Base-by-base conservation (phyloP, 2,888 invertebrate genomes). In the Agrochola macilenta region DNA sequence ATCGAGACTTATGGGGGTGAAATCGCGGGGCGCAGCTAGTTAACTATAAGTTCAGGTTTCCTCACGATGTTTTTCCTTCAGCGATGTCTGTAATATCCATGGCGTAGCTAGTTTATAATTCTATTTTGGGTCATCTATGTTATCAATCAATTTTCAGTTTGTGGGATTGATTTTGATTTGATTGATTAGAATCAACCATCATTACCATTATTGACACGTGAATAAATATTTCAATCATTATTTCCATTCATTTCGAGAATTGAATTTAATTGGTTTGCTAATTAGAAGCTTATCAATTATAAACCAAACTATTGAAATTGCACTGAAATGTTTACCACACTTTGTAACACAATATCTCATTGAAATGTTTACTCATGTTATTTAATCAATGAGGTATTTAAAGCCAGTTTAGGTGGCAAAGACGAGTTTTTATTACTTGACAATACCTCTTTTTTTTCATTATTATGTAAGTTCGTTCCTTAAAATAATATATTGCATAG, bases 191-290 rank as follows among this genome's bases (percentile, higher is more conserved):
- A 60, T 5, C 2, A 68, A 54, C 4, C 12, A 68, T 39, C 2
- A 60, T 49, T 43, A 0, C 8, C 2, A 63, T 52, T 61, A 69
- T 52, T 52, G 14, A 5, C 5, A 65, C 20, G 65, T 57, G 30
- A 69, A 23, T 57, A n/a, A 57, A 35, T n/a, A 61, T 54, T 57
- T n/a, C 20, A 81, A 61, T 58, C 0, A 68, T 46, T 35, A 54
- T 26, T 57, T 14, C n/a, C 8, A 52, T 23, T 49, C 39, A 60
- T 54, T 54, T 69, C 12, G 49, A 72, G 69, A 61, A 58, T 64
- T n/a, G 7, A 11, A 39, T 64, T 35, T 39, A 52, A 78, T 82
- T 58, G 17, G 14, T 49, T 57, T 23, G 46, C n/a, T 57, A 61
- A 72, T n/a, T n/a, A n/a, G n/a, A n/a, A n/a, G n/a, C n/a, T n/a